Conservation (phyloP, 2,797 vertebrate genomes). For the Peromyscus attwateri region DNA sequence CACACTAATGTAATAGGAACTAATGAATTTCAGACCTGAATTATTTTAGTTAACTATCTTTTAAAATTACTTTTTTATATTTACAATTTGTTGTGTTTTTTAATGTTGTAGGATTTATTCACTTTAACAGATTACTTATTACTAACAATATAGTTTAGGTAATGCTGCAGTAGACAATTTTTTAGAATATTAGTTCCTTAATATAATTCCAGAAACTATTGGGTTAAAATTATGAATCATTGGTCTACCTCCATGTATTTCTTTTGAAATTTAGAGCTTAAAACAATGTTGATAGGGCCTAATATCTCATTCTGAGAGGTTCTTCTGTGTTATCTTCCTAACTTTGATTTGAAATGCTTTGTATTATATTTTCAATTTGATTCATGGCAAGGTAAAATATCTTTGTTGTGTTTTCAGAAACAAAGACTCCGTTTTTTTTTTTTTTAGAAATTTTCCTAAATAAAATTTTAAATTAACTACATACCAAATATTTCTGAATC, state of each 20-base stretch:
- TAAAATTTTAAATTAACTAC: not conserved
- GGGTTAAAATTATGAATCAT: not conserved
- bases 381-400: conserved; percentile 21
- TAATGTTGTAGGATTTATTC: not conserved
- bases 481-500: not conserved
- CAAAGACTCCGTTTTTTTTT: no score
- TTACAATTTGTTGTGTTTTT: conserved; percentile 20
- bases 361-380: not conserved
- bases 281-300: not conserved
- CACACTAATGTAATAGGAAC: not conserved
- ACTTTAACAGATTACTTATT: conserved; percentile 43
- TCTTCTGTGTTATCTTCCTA: conserved; percentile 24
- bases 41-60: conserved; percentile 20
- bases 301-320: conserved; percentile 9
- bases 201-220: conserved; percentile 16
- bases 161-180: not conserved
- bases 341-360: not conserved
- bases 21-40: conserved; percentile 4
- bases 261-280: not conserved
- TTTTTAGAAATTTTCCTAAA: not conserved
- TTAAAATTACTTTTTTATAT: not conserved
- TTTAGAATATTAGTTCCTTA: not conserved
- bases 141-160: not conserved
- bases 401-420: not conserved
- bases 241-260: not conserved